Percentiles rank a stretch among this genome's conserved stretches.
These are phyloP conservation scores for Pterostichus madidus DNA, from an alignment of 2,888 invertebrate genomes.

Conservation along the genomic window DNA sequence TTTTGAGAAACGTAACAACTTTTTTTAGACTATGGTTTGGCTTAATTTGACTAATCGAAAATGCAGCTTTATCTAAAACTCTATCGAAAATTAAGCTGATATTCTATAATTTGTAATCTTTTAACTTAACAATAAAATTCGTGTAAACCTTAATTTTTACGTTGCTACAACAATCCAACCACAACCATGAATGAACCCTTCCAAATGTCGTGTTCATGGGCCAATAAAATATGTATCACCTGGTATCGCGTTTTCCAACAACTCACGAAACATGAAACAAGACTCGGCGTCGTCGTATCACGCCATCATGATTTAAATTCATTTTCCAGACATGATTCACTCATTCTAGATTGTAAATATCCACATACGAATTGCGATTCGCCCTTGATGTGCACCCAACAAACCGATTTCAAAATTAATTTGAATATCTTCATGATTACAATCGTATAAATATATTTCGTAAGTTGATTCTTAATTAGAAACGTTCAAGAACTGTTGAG, in stretches of 20 bases:
- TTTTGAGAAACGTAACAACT: too few relatives aligned
- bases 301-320: constrained; percentile 22
- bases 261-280: constrained; percentile 6
- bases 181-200: constrained; percentile 30
- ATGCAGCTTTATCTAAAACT: too few relatives aligned
- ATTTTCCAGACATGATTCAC: constrained; percentile 11
- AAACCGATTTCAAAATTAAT: background rate
- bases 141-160: background rate
- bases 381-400: background rate
- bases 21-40: too few relatives aligned
- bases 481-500: background rate
- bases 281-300: background rate
- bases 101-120: too few relatives aligned
- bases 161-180: background rate
- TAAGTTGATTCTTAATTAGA: background rate
- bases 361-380: background rate
- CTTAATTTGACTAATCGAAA: too few relatives aligned
- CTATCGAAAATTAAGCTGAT: too few relatives aligned
- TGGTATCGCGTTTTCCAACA: constrained; percentile 21
- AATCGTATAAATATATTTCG: background rate
- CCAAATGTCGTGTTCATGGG: constrained; percentile 21
- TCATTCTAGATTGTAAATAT: background rate
- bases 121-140: background rate
- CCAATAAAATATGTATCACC: constrained; percentile 37
- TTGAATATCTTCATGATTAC: background rate